Conservation (phyloP, 2,888 invertebrate species). For the Oscheius onirici region DNA sequence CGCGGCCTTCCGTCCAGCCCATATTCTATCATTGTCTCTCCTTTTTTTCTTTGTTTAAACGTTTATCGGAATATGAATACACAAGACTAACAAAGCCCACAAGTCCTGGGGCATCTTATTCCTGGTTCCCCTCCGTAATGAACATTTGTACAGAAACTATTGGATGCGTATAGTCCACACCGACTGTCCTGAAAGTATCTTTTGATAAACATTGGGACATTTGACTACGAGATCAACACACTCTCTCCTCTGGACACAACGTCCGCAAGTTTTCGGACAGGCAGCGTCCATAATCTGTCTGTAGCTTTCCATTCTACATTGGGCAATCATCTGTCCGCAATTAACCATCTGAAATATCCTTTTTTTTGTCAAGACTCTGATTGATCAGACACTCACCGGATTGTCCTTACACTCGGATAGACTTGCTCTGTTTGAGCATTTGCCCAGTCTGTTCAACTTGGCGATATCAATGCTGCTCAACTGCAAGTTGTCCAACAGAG, state of each 20-base stretch:
- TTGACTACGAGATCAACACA: conserved; percentile 23
- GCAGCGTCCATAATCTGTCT: conserved; percentile 35
- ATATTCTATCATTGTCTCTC: not conserved
- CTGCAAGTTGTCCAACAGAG: conserved; percentile 54
- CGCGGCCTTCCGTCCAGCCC: not conserved
- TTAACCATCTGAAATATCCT: not conserved
- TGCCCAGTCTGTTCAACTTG: conserved; percentile 54
- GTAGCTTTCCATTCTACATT: conserved; percentile 12
- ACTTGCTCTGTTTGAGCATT: conserved; percentile 33
- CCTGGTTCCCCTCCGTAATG: conserved; percentile 39
- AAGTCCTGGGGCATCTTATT: conserved; percentile 44
- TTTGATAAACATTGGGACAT: not conserved
- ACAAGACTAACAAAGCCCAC: conserved; percentile 30
- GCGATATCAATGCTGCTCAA: conserved; percentile 51
- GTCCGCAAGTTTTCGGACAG: conserved; percentile 44
- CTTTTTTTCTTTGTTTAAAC: conserved; percentile 4
- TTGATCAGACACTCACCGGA: not conserved
- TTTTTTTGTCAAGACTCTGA: not conserved
- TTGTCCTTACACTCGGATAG: not conserved
- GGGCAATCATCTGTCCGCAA: not conserved
- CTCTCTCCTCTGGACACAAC: conserved; percentile 13
- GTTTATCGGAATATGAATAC: not conserved
- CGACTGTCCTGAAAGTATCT: conserved; percentile 24
- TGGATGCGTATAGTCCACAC: conserved; percentile 40
- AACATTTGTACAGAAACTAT: conserved; percentile 45